A percentile compares a stretch with the other conserved stretches of the same genome.
Conservation (phyloP, 2,888 invertebrate genomes). For the Euproctis similis region DNA sequence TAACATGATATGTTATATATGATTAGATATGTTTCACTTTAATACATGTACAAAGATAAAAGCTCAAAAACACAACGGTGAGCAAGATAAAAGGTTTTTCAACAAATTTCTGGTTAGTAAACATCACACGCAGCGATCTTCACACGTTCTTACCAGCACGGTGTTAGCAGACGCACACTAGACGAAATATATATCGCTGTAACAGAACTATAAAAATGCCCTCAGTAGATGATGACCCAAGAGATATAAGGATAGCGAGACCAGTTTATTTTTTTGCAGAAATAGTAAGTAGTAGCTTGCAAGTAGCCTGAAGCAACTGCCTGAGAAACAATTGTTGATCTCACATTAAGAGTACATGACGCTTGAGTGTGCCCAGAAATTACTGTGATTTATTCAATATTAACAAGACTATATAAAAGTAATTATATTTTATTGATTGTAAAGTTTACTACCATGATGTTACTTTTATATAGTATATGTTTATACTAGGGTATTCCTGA, state of each 20-base stretch:
- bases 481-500: too few relatives aligned
- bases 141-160: constrained; percentile 11
- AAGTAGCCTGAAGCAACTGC: constrained; percentile 15
- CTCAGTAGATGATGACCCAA: constrained; percentile 9
- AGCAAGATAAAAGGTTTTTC: too few relatives aligned
- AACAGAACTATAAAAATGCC: constrained; percentile 7
- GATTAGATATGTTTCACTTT: too few relatives aligned
- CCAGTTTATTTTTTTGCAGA: constrained; percentile 15
- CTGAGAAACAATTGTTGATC: constrained; percentile 8
- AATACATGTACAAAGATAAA: too few relatives aligned
- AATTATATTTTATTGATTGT: too few relatives aligned
- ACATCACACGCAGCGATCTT: constrained; percentile 25
- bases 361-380: constrained; percentile 1
- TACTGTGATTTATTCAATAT: too few relatives aligned
- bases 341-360: neutral
- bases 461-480: too few relatives aligned
- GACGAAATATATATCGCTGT: constrained; percentile 11
- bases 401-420: too few relatives aligned
- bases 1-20: too few relatives aligned
- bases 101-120: constrained; percentile 5
- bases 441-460: too few relatives aligned
- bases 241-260: constrained; percentile 14
- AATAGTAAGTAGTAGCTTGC: constrained; percentile 17
- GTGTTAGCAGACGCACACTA: constrained; percentile 19
- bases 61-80: too few relatives aligned